Percentiles rank a stretch among this genome's conserved stretches.
These are phyloP conservation scores for Vespertilio murinus DNA, from an alignment of 2,797 vertebrate genomes.

Conservation along the genomic window DNA sequence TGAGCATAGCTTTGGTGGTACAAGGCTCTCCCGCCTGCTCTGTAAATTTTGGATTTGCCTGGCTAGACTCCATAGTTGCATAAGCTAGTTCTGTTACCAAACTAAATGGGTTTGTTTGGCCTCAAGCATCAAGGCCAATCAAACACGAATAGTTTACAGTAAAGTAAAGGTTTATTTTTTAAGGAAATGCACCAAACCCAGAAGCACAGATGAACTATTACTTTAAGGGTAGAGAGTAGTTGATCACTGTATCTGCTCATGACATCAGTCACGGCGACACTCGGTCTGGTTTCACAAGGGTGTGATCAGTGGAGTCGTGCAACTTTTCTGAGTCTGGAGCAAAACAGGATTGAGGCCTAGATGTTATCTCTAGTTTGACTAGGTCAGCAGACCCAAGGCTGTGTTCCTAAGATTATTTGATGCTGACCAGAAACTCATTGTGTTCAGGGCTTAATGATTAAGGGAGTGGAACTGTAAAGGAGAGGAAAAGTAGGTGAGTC, in stretches of 20 bases:
- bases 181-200: background rate
- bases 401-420: background rate
- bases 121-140: background rate
- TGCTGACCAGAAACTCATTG: background rate
- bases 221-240: background rate
- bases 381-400: background rate
- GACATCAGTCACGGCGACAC: background rate
- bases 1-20: too few species aligned
- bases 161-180: background rate
- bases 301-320: background rate
- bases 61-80: background rate
- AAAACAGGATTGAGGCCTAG: background rate
- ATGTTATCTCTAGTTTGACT: background rate
- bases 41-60: background rate
- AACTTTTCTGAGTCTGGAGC: background rate
- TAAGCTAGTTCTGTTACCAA: background rate
- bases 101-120: background rate
- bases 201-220: background rate
- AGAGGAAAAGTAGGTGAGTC: background rate
- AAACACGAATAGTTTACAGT: background rate
- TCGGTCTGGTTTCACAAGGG: background rate
- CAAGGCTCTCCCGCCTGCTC: background rate
- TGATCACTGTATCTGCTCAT: background rate
- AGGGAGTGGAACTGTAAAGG: background rate
- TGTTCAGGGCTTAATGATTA: background rate